phyloP scores from a whole-genome alignment of 2,888 invertebrate species.

The Pandemis cinnamomeana region DNA sequence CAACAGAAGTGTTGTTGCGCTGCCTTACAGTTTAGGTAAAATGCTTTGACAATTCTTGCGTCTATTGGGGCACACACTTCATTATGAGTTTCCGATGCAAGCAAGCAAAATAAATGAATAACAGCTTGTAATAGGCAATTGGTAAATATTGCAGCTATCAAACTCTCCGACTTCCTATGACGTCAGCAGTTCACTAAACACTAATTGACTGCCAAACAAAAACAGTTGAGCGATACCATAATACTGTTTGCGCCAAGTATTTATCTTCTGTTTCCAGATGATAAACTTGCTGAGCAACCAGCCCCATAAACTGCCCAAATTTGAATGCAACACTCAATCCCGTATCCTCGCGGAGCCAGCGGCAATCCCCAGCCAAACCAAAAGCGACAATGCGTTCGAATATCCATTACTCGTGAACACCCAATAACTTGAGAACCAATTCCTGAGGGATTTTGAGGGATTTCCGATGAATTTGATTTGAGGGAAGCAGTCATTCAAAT shows the following conservation, averaged over 20 bases:
- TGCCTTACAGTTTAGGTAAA: too few species aligned
- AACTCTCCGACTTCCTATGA: too few species aligned
- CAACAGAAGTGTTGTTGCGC: too few species aligned
- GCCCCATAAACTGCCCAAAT: constrained; percentile 1
- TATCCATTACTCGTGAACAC: constrained; percentile 39
- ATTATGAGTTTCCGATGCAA: too few species aligned
- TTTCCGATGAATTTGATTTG: constrained; percentile 60
- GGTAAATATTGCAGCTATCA: too few species aligned
- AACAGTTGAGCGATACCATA: background rate
- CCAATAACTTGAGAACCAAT: constrained; percentile 55
- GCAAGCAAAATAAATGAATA: too few species aligned
- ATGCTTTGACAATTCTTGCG: too few species aligned
- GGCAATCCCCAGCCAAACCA: constrained; percentile 12
- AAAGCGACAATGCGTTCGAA: constrained; percentile 37
- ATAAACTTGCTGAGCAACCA: constrained; percentile 25
- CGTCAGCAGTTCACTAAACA: background rate
- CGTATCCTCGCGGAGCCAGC: constrained; percentile 1
- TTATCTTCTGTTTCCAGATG: constrained; percentile 36
- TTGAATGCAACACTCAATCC: background rate
- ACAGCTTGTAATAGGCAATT: too few species aligned
- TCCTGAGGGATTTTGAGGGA: constrained; percentile 57
- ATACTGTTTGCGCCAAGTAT: background rate
- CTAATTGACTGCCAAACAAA: background rate
- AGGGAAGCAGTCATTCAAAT: constrained; percentile 60
- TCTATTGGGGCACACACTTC: too few species aligned